Conservation (phyloP, 2,797 vertebrate species). For the Lepus townsendii region DNA sequence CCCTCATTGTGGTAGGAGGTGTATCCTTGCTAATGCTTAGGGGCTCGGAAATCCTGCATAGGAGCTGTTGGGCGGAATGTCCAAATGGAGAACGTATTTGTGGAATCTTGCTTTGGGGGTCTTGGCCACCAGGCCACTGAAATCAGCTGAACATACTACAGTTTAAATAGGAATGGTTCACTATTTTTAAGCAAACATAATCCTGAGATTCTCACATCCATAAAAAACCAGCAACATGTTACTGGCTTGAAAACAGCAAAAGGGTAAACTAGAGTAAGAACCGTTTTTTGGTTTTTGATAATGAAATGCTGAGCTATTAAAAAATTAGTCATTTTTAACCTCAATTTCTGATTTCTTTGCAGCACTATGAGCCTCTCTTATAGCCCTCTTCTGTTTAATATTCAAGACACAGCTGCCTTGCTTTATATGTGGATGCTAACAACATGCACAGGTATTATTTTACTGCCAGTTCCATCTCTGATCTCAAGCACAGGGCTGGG, state of each 20-base stretch:
- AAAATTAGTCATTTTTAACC: not conserved
- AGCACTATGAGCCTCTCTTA: not conserved
- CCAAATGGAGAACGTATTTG: not conserved
- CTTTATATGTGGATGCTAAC: not conserved
- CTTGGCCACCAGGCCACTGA: not conserved
- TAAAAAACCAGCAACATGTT: not conserved
- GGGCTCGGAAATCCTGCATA: not conserved
- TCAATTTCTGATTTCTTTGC: not conserved
- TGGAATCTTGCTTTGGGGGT: not conserved
- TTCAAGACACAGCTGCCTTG: not conserved
- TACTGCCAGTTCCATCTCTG: not conserved
- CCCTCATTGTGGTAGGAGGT: not conserved
- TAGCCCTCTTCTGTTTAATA: not conserved
- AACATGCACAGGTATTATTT: too few species aligned
- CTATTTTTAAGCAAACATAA: not conserved
- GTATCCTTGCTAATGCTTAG: not conserved
- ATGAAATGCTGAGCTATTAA: not conserved
- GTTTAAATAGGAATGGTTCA: not conserved
- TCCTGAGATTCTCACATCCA: not conserved
- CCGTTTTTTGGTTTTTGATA: not conserved
- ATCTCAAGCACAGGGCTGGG: not conserved
- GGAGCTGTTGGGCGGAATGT: not conserved
- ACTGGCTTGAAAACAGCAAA: not conserved
- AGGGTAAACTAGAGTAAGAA: not conserved
- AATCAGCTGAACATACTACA: not conserved